Evolutionary conservation across 2,797 vertebrate species (phyloP), one percentile per base, ranked within the genome.

Genomic region (Chiropotes sagulatus): DNA sequence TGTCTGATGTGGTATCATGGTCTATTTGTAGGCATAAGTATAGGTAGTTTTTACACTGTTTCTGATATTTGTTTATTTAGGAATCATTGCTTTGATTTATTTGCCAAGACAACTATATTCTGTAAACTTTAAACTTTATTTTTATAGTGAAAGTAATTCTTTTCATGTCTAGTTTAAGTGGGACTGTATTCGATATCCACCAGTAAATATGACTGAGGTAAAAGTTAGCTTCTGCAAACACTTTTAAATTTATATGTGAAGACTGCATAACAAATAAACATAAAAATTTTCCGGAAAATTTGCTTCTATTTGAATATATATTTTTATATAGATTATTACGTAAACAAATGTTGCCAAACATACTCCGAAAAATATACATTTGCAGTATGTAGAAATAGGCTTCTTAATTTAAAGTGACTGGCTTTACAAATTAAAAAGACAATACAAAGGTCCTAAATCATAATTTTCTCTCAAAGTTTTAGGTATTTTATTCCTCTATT

Each of bases 381-480:
- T 92, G 54, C 36, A 80, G 36, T 54, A 67, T 0, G 5, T 41
- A 78, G 1, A 88, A 76, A 36, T 24, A 11, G 36, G 81, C 61
- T 94, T 78, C 95, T 58, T 41, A 85, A 97, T 70, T 88, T 13
- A 67, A 90, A 4, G 70, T 48, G 61, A 54, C 26, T 88, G 28
- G 22, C 24, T 91, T 88, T 97, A 72, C 19, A 96, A 97, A 86
- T 73, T 94, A 93, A 95, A 96, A 97, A 97, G n/a, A 93, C 83
- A 95, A 96, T 67, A 91, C n/a, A 72, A 96, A 70, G 12, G 88
- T 82, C 33, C 90, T 96, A 95, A 97, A 98, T 54, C 57, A 70
- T 19, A 86, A 24, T 92, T 98, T 98, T 98, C 57, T 95, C 85
- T 93, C 94, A 97, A 98, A 96, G 96, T 79, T 81, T 97, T 88